Base-by-base conservation (phyloP, 2,113 vertebrate species). In the Neoarius graeffei region DNA sequence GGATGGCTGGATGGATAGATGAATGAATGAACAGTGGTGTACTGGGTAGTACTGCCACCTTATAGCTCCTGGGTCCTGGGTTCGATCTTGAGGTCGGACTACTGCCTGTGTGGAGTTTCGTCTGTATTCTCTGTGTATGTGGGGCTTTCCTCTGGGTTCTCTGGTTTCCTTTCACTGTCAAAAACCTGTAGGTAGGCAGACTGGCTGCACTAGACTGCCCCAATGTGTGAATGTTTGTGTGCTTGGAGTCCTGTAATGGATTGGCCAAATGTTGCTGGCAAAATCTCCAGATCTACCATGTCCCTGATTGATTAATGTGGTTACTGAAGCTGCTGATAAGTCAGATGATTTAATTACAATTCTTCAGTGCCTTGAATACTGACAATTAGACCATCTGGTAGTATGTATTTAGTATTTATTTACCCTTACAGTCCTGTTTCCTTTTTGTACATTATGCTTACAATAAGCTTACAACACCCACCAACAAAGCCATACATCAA, bases 381-480 rank as follows among this genome's bases (percentile, higher is more conserved):
- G 19, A 50, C 69, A 35, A 35, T 74, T 48, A 73, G 30, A 74
- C 71, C 35, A 76, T 52, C 23, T 52, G 23, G 48, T 52, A n/a
- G 10, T 52, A 52, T n/a, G 20, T 25, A n/a, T 25, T 13, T 54
- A 79, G 11, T 15, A n/a, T 54, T n/a, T 54, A 42, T n/a, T 15
- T 14, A 13, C 23, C 9, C 10, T 77, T 54, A 27, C 48, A 54
- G 74, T 54, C 23, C 25, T 79, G 74, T 7, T 77, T 77, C 74
- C 74, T 52, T n/a, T 10, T n/a, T n/a, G 15, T 30, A 57, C 13
- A 15, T 57, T 27, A 57, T 19, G 20, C 23, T 35, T 71, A 52
- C 59, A 73, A 19, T 54, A 81, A 27, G 35, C 64, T 30, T 84
- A 20, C 5, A 56, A 81, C 64, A 89, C 35, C 56, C 48, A 73